Conservation (phyloP, 1,140 invertebrate species). For the Drosophila pectinifera region DNA sequence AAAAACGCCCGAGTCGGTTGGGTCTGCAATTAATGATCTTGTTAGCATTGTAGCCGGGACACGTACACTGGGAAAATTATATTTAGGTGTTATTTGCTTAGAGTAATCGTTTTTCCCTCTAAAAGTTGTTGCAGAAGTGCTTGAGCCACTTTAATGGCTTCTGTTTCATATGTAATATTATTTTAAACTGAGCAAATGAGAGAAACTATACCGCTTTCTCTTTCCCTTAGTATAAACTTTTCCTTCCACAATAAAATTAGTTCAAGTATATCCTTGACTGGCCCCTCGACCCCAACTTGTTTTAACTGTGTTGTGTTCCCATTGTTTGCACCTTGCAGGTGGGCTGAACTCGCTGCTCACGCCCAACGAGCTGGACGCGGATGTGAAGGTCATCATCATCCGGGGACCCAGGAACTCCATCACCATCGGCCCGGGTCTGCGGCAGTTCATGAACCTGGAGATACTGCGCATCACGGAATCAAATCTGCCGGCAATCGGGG, state of each 20-base stretch:
- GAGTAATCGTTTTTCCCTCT: too few species aligned
- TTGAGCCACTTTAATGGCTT: background rate
- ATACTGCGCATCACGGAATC: slow-evolving; percentile 91
- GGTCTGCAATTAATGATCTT: slow-evolving; percentile 72
- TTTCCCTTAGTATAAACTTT: background rate
- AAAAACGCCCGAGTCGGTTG: slow-evolving; percentile 14
- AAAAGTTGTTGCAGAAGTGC: too few species aligned
- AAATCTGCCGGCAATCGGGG: slow-evolving; percentile 91
- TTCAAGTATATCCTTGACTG: slow-evolving; percentile 16
- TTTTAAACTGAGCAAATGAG: background rate
- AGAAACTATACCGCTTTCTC: background rate
- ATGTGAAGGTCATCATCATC: slow-evolving; percentile 89
- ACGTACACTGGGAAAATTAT: slow-evolving; percentile 17
- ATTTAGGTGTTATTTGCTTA: too few species aligned
- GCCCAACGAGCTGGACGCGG: slow-evolving; percentile 87
- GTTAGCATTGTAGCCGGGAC: slow-evolving; percentile 31
- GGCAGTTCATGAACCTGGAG: slow-evolving; percentile 88
- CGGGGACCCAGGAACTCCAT: slow-evolving; percentile 90
- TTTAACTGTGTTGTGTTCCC: slow-evolving; percentile 31
- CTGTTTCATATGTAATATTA: background rate
- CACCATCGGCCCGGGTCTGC: slow-evolving; percentile 90
- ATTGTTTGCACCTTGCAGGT: slow-evolving; percentile 86
- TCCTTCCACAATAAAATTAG: slow-evolving; percentile 32
- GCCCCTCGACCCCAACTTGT: slow-evolving; percentile 27
- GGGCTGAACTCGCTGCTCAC: slow-evolving; percentile 86